Evolutionary conservation across 1,140 invertebrate genomes (phyloP), one percentile per base, ranked within the genome.

Genomic region (Zaprionus davidi): DNA sequence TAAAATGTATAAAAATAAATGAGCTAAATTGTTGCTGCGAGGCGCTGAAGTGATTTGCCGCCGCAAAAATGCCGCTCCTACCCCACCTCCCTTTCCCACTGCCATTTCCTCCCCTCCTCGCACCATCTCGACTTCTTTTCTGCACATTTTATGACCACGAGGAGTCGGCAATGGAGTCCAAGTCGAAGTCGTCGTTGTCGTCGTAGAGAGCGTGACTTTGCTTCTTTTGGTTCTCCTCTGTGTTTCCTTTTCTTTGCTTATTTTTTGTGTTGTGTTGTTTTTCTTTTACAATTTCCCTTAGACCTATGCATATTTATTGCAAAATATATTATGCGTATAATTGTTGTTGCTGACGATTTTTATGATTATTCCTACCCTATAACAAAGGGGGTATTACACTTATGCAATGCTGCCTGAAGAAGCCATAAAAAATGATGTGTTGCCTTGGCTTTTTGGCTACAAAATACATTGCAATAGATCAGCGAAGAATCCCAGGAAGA

Each of bases 1-100:
- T 84, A 90, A 88, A 88, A 88, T 88, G 85, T 87, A 86, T 86
- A 82, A 87, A 86, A 86, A 87, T 82, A 82, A 86, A 86, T 86
- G 83, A 82, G 83, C 83, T 78, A 77, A 78, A 75, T 78, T 78
- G 76, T 78, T 78, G 73, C 73, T 46, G 70, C 53, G 36, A 59
- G 70, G 26, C 53, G 60, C 68, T 76, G 64, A 65, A 77, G 84
- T 87, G 84, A 87, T 87, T 88, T 87, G 77, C 70, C 77, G 75
- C 65, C 71, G 60, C 69, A 56, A 71, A 64, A 76, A 76, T 75
- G 58, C 24, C 22, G 46, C 41, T 13, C 3, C 38, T 31, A 31
- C 13, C 3, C 0, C 38, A 41, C 3, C 13, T 15, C 15, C 12
- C 12, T 0, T 2, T 49, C 13, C 70, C 57, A 26, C 36, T 7